A percentile compares a stretch with the other conserved stretches of the same genome.
phyloP scores from a whole-genome alignment of 53 echinoderm and acorn worm genomes.

The Temnopleurus reevesii region DNA sequence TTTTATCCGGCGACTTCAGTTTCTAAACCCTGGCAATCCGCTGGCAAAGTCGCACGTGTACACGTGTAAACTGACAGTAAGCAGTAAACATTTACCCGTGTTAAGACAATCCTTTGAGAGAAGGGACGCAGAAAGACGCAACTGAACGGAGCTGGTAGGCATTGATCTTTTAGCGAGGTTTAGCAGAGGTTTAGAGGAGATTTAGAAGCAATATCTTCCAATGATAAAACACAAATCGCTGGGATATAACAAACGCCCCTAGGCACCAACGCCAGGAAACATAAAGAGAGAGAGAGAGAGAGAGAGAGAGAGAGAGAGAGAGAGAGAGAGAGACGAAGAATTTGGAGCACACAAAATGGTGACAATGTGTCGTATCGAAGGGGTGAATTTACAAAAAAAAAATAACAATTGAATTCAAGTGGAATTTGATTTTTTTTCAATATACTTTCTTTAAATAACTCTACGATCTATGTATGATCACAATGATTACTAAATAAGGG shows the following conservation, averaged over 20 bases:
- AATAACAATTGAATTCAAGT: too few species aligned
- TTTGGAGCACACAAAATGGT: background rate
- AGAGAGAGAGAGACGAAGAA: background rate
- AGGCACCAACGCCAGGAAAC: too few species aligned
- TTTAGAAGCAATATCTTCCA: background rate
- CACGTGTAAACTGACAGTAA: conserved; percentile 31
- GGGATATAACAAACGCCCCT: too few species aligned
- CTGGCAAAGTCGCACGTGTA: conserved; percentile 23
- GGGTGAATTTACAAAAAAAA: too few species aligned
- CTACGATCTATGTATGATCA: too few species aligned
- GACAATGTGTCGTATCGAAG: too few species aligned
- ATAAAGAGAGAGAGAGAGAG: background rate
- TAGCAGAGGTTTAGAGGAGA: background rate
- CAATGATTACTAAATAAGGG: too few species aligned
- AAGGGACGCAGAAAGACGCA: background rate
- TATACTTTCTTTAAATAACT: too few species aligned
- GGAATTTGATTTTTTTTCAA: too few species aligned
- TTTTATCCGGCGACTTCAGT: conserved; percentile 36
- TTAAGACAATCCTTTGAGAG: conserved; percentile 22
- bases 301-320: background rate
- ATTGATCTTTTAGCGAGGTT: too few species aligned
- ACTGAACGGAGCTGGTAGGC: background rate
- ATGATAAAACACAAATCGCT: background rate
- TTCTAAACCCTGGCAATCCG: conserved; percentile 35
- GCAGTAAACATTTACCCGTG: conserved; percentile 37